These are phyloP conservation scores for Prosapia bicincta DNA, from an alignment of 2,888 invertebrate genomes.

Conservation along the genomic window DNA sequence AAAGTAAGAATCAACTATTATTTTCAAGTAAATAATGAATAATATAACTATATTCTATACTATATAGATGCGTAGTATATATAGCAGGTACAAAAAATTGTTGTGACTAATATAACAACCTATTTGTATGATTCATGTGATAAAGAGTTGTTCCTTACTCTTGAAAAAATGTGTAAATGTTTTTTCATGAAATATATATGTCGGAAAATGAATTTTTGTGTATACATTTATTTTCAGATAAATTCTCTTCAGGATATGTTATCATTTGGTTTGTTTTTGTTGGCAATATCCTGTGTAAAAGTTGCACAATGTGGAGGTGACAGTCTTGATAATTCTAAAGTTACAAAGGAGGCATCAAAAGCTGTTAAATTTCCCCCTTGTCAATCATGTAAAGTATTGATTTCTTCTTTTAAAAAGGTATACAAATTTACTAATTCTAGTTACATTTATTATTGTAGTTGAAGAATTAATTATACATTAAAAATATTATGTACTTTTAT, in stretches of 20 bases:
- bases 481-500: too few species aligned
- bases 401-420: conserved; percentile 68
- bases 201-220: neutral
- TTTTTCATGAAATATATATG: too few species aligned
- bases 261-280: neutral
- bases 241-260: neutral
- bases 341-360: conserved; percentile 42
- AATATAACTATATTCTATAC: too few species aligned
- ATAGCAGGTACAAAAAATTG: too few species aligned
- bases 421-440: conserved; percentile 26
- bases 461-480: neutral
- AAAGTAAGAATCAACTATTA: too few species aligned
- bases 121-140: too few species aligned
- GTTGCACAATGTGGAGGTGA: neutral
- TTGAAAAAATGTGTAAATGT: too few species aligned
- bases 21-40: too few species aligned
- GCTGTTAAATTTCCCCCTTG: conserved; percentile 66
- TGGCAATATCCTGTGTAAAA: neutral
- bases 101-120: too few species aligned
- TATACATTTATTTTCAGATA: neutral
- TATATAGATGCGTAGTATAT: too few species aligned
- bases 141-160: too few species aligned
- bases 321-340: neutral
- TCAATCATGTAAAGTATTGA: conserved; percentile 69
- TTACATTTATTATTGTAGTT: too few species aligned